Evolutionary conservation across 2,113 vertebrate genomes (phyloP).

Genomic region (Centropus unirufus): DNA sequence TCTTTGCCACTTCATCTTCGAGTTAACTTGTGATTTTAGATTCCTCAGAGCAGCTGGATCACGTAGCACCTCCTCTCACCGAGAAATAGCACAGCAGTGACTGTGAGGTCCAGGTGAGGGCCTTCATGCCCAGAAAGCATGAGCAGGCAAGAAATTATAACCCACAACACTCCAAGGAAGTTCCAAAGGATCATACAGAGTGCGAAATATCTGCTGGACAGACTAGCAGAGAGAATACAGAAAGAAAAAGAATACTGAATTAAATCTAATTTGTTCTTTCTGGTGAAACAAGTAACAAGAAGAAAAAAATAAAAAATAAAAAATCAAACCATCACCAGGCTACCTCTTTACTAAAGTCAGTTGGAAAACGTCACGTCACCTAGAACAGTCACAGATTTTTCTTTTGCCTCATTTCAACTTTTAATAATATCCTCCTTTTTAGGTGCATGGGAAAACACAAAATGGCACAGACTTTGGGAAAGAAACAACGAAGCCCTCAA

Average conservation of each 20-base stretch:
- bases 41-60: slow-evolving; percentile 31
- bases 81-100: not conserved
- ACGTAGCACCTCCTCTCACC: not conserved
- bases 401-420: not conserved
- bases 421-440: not conserved
- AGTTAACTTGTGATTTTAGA: not conserved
- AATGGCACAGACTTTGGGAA: fast-evolving
- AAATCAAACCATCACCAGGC: not conserved
- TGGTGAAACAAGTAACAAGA: not conserved
- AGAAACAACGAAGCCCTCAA: not conserved
- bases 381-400: not conserved
- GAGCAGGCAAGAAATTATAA: slow-evolving; percentile 1
- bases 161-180: not conserved
- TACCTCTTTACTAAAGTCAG: not conserved
- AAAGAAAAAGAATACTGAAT: not conserved
- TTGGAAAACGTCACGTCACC: not conserved
- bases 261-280: too few species aligned
- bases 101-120: not conserved
- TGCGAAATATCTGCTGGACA: not conserved
- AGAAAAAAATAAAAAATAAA: not conserved
- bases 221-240: not conserved
- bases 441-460: not conserved
- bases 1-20: not conserved
- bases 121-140: not conserved
- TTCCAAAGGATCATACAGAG: not conserved